Percentiles rank a stretch among this genome's conserved stretches.
phyloP scores from a whole-genome alignment of 2,888 invertebrate species.

The Sipha maydis region DNA sequence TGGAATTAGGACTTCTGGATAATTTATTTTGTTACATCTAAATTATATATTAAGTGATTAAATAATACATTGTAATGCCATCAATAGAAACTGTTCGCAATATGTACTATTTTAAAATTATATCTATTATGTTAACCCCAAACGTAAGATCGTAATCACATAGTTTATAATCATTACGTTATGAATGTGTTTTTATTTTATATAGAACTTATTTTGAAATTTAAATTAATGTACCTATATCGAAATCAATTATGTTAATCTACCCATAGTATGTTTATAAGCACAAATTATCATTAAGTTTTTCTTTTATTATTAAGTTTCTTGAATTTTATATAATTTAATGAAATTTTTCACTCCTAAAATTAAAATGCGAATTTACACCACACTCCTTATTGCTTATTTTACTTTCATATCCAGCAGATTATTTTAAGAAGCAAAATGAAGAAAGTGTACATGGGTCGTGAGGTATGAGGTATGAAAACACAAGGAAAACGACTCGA shows the following conservation, averaged over 20 bases:
- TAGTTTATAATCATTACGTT: too few species aligned
- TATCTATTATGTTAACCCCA: too few species aligned
- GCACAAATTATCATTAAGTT: too few species aligned
- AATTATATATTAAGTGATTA: not conserved
- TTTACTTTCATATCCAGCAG: not conserved
- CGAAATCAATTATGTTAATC: too few species aligned
- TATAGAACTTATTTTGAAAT: too few species aligned
- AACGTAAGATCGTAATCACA: too few species aligned
- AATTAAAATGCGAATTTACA: not conserved
- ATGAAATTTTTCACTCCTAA: not conserved
- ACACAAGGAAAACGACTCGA: not conserved
- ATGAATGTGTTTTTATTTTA: too few species aligned
- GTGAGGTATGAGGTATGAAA: not conserved
- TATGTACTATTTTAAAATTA: too few species aligned
- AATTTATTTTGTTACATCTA: constrained; percentile 33
- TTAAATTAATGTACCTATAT: too few species aligned
- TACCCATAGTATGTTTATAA: too few species aligned
- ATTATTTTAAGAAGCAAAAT: not conserved
- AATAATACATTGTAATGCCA: not conserved
- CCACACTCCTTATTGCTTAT: not conserved
- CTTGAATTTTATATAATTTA: too few species aligned
- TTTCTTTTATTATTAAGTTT: too few species aligned
- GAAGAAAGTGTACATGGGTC: not conserved
- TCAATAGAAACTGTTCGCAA: not conserved
- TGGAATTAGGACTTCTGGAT: constrained; percentile 38